Percentiles rank a stretch among this genome's conserved stretches.
Evolutionary conservation across 2,113 vertebrate species (phyloP).

Genomic region (Hipposideros armiger): DNA sequence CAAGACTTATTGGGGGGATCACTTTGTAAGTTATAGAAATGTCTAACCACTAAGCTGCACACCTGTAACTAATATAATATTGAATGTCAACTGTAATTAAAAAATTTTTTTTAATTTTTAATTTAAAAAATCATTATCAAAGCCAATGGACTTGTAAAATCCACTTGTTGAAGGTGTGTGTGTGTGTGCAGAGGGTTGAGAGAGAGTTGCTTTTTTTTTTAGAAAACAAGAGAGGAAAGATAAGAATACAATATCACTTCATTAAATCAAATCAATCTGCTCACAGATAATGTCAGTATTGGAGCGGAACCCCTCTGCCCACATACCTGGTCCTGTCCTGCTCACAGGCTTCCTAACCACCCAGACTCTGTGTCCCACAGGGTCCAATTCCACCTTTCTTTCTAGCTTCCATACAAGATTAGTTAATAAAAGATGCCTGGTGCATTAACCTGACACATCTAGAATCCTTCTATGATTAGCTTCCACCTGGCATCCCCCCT

Average conservation of each 20-base stretch:
- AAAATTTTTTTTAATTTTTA: no score
- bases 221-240: background rate
- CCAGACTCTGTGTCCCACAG: background rate
- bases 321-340: background rate
- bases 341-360: background rate
- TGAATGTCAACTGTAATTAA: no score
- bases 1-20: no score
- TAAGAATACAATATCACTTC: background rate
- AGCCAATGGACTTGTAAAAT: background rate
- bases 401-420: background rate
- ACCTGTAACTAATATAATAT: no score
- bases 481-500: background rate
- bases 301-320: background rate
- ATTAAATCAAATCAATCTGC: background rate
- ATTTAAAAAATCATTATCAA: background rate
- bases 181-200: background rate
- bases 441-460: background rate
- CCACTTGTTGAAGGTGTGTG: background rate
- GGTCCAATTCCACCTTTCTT: background rate
- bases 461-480: background rate
- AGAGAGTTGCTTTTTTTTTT: background rate
- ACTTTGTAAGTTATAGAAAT: no score
- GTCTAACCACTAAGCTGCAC: no score
- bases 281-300: background rate
- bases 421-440: conserved; percentile 6